A percentile compares a stretch with the other conserved stretches of the same genome.
phyloP scores from a whole-genome alignment of 1,140 invertebrate species.

The Zaprionus ghesquierei region DNA sequence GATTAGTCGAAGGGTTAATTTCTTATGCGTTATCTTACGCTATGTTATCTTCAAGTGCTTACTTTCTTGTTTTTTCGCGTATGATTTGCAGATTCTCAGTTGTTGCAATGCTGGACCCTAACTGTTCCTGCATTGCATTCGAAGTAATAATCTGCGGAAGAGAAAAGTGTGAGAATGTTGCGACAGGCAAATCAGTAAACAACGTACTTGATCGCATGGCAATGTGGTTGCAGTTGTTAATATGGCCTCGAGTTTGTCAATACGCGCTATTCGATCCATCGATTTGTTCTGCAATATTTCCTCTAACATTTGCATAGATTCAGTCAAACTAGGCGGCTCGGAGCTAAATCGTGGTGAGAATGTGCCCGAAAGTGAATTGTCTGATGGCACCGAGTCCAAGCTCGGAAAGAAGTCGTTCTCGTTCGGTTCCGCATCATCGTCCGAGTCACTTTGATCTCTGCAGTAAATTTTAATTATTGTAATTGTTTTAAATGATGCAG shows the following conservation, averaged over 20 bases:
- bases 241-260: conserved; percentile 93
- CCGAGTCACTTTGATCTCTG: conserved; percentile 86
- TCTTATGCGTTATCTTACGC: neutral
- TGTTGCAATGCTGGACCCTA: conserved; percentile 75
- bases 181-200: neutral
- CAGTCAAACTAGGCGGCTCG: conserved; percentile 93
- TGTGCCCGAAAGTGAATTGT: conserved; percentile 86
- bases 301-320: conserved; percentile 95
- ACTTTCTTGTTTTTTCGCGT: conserved; percentile 78
- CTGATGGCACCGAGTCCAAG: conserved; percentile 89
- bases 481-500: neutral
- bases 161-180: neutral
- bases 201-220: conserved; percentile 81
- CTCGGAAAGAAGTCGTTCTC: conserved; percentile 89
- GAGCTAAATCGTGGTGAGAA: conserved; percentile 88
- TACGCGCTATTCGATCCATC: conserved; percentile 93
- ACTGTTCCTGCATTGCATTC: conserved; percentile 75
- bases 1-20: neutral
- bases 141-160: conserved; percentile 72
- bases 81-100: conserved; percentile 80
- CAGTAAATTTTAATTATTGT: neutral
- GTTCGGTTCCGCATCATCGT: conserved; percentile 87
- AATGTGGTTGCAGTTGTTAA: conserved; percentile 89
- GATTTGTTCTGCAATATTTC: conserved; percentile 91
- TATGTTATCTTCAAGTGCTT: conserved; percentile 7